Conservation (phyloP, 2,797 vertebrate species). For the Sebastes taczanowskii region DNA sequence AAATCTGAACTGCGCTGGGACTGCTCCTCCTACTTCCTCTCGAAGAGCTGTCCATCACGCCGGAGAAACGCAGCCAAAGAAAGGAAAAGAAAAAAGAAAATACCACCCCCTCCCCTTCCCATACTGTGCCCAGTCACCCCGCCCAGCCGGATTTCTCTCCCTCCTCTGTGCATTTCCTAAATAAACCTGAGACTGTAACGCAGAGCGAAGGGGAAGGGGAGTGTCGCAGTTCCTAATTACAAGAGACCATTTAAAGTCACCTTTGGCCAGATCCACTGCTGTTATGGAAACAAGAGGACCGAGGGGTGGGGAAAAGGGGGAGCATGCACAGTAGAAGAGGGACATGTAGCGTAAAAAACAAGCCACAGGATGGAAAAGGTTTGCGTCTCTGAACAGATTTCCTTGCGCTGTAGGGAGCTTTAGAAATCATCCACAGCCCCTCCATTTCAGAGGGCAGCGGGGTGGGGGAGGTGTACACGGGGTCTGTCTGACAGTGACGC, state of each 20-base stretch:
- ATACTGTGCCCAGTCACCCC: constrained; percentile 69
- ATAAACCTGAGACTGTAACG: constrained; percentile 76
- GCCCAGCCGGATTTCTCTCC: constrained; percentile 75
- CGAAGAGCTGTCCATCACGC: constrained; percentile 69
- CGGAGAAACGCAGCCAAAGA: constrained; percentile 68
- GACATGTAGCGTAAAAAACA: background rate
- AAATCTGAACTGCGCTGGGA: constrained; percentile 73
- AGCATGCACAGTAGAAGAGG: constrained; percentile 9
- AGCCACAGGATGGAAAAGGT: constrained; percentile 21
- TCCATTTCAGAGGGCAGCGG: constrained; percentile 60
- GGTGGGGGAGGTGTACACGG: constrained; percentile 67
- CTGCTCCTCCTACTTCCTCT: constrained; percentile 81
- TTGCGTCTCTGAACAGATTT: constrained; percentile 32
- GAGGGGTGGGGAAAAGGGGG: constrained; percentile 12
- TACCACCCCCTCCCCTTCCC: background rate
- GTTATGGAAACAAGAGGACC: constrained; percentile 51
- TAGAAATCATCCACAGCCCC: constrained; percentile 54
- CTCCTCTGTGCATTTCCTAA: constrained; percentile 81
- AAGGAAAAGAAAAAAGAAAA: constrained; percentile 18
- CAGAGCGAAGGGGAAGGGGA: constrained; percentile 70
- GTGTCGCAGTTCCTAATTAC: constrained; percentile 74
- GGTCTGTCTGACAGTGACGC: constrained; percentile 75
- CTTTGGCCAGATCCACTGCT: constrained; percentile 54
- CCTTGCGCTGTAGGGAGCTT: constrained; percentile 37
- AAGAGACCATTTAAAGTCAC: constrained; percentile 73